Evolutionary conservation across 1,140 invertebrate genomes (phyloP).

Genomic region (Charaxes varanes): DNA sequence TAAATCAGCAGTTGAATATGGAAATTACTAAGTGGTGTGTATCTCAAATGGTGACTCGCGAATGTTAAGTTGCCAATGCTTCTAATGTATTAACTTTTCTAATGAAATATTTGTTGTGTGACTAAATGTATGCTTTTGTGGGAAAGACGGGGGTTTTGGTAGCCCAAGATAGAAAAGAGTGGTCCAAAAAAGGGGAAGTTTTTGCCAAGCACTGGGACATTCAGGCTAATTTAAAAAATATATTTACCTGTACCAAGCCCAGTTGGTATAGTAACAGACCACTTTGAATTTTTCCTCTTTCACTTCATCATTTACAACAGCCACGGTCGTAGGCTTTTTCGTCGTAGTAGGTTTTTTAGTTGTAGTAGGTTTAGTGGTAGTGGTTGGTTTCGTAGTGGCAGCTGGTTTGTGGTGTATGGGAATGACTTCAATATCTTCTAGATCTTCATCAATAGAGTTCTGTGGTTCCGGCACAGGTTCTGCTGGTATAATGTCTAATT

Average conservation of each 20-base stretch:
- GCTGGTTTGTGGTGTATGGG: slow-evolving; percentile 23
- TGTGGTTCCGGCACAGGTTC: slow-evolving; percentile 31
- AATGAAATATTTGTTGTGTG: too few species aligned
- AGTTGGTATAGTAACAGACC: slow-evolving; percentile 95
- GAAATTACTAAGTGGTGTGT: too few species aligned
- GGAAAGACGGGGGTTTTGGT: too few species aligned
- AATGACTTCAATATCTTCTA: slow-evolving; percentile 58
- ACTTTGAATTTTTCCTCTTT: slow-evolving; percentile 77
- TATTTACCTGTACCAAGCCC: slow-evolving; percentile 87
- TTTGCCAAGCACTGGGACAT: too few species aligned
- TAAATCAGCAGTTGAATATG: too few species aligned
- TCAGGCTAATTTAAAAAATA: too few species aligned
- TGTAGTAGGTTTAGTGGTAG: slow-evolving; percentile 14
- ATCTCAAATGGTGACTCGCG: too few species aligned
- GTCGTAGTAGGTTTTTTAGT: slow-evolving; percentile 12
- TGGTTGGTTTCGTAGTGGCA: slow-evolving; percentile 6
- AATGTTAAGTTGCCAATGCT: too few species aligned
- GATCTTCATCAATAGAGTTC: slow-evolving; percentile 44
- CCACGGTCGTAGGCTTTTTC: slow-evolving; percentile 24
- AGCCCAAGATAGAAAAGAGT: too few species aligned
- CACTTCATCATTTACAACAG: slow-evolving; percentile 29
- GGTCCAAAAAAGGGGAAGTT: too few species aligned
- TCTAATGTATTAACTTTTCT: too few species aligned
- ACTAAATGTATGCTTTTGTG: too few species aligned
- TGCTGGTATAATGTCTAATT: slow-evolving; percentile 24